Conservation (phyloP, 2,797 vertebrate genomes). For the Premnoplex brunnescens region DNA sequence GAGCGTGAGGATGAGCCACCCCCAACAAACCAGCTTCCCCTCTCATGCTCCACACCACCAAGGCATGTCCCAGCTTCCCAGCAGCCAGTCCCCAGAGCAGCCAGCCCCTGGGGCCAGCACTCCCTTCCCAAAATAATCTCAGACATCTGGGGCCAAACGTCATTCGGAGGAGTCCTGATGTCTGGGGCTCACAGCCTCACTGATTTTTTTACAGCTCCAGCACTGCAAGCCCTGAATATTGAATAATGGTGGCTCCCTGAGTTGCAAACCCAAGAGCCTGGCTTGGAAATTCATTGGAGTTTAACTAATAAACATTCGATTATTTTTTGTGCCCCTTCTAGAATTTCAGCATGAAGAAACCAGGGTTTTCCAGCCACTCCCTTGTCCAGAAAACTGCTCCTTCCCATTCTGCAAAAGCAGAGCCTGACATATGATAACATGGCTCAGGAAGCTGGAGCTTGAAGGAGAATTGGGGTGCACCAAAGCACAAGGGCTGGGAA, state of each 20-base stretch:
- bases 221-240: not conserved
- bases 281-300: not conserved
- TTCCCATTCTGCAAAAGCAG: not conserved
- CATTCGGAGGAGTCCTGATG: slow-evolving; percentile 8
- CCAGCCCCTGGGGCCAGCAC: not conserved
- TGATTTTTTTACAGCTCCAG: not conserved
- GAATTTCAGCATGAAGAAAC: not conserved
- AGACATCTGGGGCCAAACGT: slow-evolving; percentile 19
- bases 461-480: not conserved
- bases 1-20: not conserved
- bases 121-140: slow-evolving; percentile 33
- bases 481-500: not conserved
- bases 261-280: not conserved
- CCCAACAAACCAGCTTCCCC: not conserved
- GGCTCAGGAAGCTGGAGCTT: not conserved
- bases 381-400: not conserved
- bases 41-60: not conserved
- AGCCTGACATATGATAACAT: not conserved
- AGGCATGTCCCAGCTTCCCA: not conserved
- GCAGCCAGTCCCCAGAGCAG: not conserved
- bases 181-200: not conserved
- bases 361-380: not conserved
- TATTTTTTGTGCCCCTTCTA: not conserved
- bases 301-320: not conserved
- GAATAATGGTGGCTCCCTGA: not conserved